A percentile compares a stretch with the other conserved stretches of the same genome.
phyloP scores from a whole-genome alignment of 2,797 vertebrate species.

The Moxostoma hubbsi region DNA sequence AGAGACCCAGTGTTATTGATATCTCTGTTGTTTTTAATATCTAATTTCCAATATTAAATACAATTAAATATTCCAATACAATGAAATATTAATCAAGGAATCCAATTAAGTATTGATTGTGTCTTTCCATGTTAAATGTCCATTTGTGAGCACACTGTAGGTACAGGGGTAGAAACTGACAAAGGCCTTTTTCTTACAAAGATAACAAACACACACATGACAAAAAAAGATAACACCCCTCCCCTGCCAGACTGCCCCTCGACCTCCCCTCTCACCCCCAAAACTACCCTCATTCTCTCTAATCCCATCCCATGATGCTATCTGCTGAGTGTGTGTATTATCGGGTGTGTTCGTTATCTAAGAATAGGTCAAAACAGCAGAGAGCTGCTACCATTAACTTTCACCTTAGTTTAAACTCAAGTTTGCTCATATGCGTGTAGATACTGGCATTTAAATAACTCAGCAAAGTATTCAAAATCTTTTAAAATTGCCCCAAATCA shows the following conservation, averaged over 20 bases:
- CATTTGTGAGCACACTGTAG: constrained; percentile 29
- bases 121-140: neutral
- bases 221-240: constrained; percentile 50
- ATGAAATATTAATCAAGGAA: neutral
- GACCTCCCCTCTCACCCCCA: constrained; percentile 50
- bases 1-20: no score
- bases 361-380: constrained; percentile 74
- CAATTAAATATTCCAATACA: no score
- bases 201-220: constrained; percentile 43
- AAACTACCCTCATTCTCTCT: constrained; percentile 51
- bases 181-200: constrained; percentile 36
- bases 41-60: no score
- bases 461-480: neutral
- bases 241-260: constrained; percentile 43
- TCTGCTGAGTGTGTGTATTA: constrained; percentile 45
- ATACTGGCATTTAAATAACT: neutral
- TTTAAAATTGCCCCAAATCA: constrained; percentile 1
- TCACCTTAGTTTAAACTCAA: constrained; percentile 45
- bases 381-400: constrained; percentile 55
- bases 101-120: neutral
- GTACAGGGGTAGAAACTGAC: constrained; percentile 6
- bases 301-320: constrained; percentile 56
- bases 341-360: constrained; percentile 54
- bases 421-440: neutral
- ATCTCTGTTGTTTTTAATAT: no score